Evolutionary conservation across 2,888 invertebrate species (phyloP), one percentile per base, ranked within the genome.

Genomic region (Pelosia muscerda): DNA sequence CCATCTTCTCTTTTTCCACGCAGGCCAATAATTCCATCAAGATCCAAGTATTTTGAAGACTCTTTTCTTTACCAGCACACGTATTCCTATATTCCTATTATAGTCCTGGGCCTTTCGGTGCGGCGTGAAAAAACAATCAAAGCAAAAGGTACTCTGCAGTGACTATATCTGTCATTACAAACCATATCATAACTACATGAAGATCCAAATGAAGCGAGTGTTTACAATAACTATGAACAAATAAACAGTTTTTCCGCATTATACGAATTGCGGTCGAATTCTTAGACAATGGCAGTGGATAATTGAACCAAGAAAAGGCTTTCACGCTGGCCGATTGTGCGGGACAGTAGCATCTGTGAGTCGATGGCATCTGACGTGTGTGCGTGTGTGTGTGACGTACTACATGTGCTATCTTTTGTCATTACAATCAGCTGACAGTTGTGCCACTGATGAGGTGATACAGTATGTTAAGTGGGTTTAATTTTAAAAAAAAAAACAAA

Each of bases 321-420:
- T 90, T 88, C 88, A 87, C 86, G 83, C 78, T 82, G 82, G 71
- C 73, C 72, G 57, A 56, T 61, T 75, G 81, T 84, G 74, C 79
- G 75, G 77, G 79, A 80, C 77, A 88, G 90, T 86, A 87, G 72
- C 83, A 31, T 31, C 1, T 9, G 78, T 85, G 84, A 85, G 81
- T 87, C 86, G 86, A 88, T 88, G 87, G 78, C 78, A 88, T 92
- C 85, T 88, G 76, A 89, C 90, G n/a, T 84, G 83, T 69, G 68
- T 72, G 71, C 71, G 76, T 81, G 83, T 85, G 87, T 91, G 91
- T 90, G 90, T 91, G 87, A 92, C 90, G 90, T 89, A 87, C 87
- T 86, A 79, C 81, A 77, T 82, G 78, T 68, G 68, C 82, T 76
- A 65, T 76, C 79, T 80, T 84, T 88, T 88, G 88, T 88, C 82